These are phyloP conservation scores for Brachionus koreanus DNA, from an alignment of 1,140 invertebrate species.

Conservation along the genomic window DNA sequence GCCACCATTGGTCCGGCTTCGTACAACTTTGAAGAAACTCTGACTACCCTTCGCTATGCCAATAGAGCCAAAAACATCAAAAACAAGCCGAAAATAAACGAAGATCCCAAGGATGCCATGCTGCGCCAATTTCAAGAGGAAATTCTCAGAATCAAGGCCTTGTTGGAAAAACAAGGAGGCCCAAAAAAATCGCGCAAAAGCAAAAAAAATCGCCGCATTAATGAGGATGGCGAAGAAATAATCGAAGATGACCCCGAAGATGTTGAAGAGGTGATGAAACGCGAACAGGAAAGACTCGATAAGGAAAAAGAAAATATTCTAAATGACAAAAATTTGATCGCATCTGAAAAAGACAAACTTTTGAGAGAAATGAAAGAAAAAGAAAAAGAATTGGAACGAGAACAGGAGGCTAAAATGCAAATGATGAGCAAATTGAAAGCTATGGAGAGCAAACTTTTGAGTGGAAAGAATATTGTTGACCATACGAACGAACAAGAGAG, in stretches of 20 bases:
- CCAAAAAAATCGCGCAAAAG: slow-evolving; percentile 20
- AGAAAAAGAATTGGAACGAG: slow-evolving; percentile 21
- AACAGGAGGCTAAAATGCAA: slow-evolving; percentile 67
- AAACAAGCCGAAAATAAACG: slow-evolving; percentile 89
- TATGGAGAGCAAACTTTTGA: slow-evolving; percentile 36
- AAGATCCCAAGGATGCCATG: slow-evolving; percentile 80
- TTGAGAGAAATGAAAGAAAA: slow-evolving; percentile 62
- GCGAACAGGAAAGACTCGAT: slow-evolving; percentile 61
- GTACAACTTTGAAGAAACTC: slow-evolving; percentile 59
- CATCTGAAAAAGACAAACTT: slow-evolving; percentile 64
- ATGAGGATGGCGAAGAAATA: slow-evolving; percentile 41
- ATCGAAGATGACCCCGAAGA: slow-evolving; percentile 53
- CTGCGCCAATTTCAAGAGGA: slow-evolving; percentile 58
- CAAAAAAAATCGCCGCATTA: slow-evolving; percentile 24
- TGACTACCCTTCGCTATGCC: slow-evolving; percentile 70
- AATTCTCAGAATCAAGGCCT: slow-evolving; percentile 54
- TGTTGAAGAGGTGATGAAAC: slow-evolving; percentile 57
- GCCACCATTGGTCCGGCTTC: slow-evolving; percentile 58
- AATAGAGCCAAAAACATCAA: slow-evolving; percentile 92
- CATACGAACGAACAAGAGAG: slow-evolving; percentile 49
- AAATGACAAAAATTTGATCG: slow-evolving; percentile 61
- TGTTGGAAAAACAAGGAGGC: slow-evolving; percentile 53
- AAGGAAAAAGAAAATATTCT: slow-evolving; percentile 62
- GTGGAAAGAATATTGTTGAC: slow-evolving; percentile 62
- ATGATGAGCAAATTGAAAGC: slow-evolving; percentile 62